A percentile compares a stretch with the other conserved stretches of the same genome.
Evolutionary conservation across 2,888 invertebrate species (phyloP).

Genomic region (Caradrina kadenii): DNA sequence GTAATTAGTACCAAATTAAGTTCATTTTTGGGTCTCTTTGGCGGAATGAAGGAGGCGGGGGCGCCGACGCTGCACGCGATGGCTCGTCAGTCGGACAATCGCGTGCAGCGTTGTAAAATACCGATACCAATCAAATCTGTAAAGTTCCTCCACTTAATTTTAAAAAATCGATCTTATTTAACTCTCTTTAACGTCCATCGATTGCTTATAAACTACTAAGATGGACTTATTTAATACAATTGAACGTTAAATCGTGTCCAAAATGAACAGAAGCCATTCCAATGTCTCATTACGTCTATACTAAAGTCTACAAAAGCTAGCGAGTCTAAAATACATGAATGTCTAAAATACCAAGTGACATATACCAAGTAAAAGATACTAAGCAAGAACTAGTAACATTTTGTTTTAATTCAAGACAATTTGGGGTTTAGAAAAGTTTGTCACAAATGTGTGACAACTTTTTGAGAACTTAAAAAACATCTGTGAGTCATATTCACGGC

Average conservation of each 20-base stretch:
- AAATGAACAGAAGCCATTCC: conserved; percentile 4
- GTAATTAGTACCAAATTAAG: no score
- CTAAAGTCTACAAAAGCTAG: conserved; percentile 12
- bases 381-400: neutral
- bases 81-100: no score
- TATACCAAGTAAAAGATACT: neutral
- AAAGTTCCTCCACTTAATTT: neutral
- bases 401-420: neutral
- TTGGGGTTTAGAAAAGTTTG: no score
- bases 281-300: conserved; percentile 4
- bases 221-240: conserved; percentile 12
- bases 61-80: no score
- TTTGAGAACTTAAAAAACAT: no score
- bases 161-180: neutral
- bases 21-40: no score
- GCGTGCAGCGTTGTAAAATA: no score
- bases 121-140: neutral
- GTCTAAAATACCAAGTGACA: neutral
- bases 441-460: no score
- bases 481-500: no score
- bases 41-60: no score
- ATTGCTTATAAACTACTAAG: conserved; percentile 8
- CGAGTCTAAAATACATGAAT: conserved; percentile 12
- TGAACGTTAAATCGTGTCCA: neutral
- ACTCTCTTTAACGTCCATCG: neutral